Evolutionary conservation across 2,113 vertebrate genomes (phyloP), one percentile per base, ranked within the genome.

Genomic region (Lophotis ruficrista): DNA sequence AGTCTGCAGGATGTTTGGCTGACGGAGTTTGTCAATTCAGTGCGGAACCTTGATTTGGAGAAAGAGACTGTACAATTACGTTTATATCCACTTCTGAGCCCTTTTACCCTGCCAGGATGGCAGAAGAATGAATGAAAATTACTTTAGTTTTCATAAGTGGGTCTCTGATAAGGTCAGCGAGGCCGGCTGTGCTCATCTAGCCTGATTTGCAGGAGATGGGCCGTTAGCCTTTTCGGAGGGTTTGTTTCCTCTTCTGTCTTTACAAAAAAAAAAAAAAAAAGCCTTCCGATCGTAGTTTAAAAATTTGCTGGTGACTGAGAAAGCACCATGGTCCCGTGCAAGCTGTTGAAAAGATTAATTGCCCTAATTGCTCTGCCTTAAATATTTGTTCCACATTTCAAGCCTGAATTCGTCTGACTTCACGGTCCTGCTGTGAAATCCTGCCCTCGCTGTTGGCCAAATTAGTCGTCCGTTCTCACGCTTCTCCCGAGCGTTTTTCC

Each of bases 401-500:
- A 87, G 69, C 66, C 68, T 13, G 14, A 25, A 17, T 45, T 30
- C 1, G 0, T 4, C 20, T 4, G 14, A 38, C 72, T 33, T 41
- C 41, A n/a, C 0, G 0, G 65, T 72, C 30, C 57, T 48, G 79
- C 85, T 71, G 65, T 41, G 47, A 47, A 14, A 12, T 48, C 71
- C 86, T 61, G 83, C 38, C 51, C 53, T 27, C 1, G 1, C 64
- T 56, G 2, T 56, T 56, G 5, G 60, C 60, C 1, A 25, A 50
- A 16, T 43, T 19, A 72, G 43, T 37, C 1, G 2, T 12, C 31
- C 4, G 3, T 77, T 87, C 87, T 90, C 87, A 61, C 7, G 10
- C 91, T 81, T 43, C 45, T 83, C 57, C 71, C 1, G 0, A 45
- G 56, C 0, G 0, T 35, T 81, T 48, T 57, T 3, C 64, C 0